Evolutionary conservation across 2,888 invertebrate species (phyloP), one percentile per base, ranked within the genome.

Genomic region (Drosophila formosana): DNA sequence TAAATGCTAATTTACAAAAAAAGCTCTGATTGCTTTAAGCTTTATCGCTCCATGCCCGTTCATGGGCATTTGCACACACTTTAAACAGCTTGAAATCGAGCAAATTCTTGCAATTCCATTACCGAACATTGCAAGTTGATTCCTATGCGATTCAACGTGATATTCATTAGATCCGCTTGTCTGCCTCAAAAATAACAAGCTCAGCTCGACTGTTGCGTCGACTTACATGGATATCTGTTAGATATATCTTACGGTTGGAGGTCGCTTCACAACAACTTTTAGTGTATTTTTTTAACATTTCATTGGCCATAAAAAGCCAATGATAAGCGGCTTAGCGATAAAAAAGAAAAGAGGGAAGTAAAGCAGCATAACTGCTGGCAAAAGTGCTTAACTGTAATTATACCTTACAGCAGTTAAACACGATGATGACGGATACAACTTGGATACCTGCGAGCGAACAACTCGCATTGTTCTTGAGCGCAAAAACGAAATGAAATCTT

Each of bases 291-390:
- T 58, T 55, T 13, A 30, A 18, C 37, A 39, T 55, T 62, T 56
- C 47, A 47, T 30, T 55, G 62, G 37, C 46, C 62, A 53, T 56
- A 53, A 62, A 53, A 45, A 53, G 53, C 45, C 55, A 70, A 51
- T 52, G 55, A 56, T 56, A 71, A 63, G 52, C 66, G 49, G 57
- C 43, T 72, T 72, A 58, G 47, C 37, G 18, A 51, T 26, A 13
- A n/a, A 43, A 55, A 13, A 49, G 23, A 5, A 63, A 28, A 46
- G 34, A 9, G 6, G 6, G 45, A n/a, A n/a, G 8, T 13, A 26
- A 7, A 46, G 34, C 7, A 56, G 13, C 32, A 45, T 7, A 45
- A 55, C 26, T 56, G 56, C 32, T 45, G 47, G 49, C 18, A 37
- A 56, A 50, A 45, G 60, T 53, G 49, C 52, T 57, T 32, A 61